These are phyloP conservation scores for Drosophila nr. fundita DNA, from an alignment of 2,888 invertebrate species.

Conservation along the genomic window DNA sequence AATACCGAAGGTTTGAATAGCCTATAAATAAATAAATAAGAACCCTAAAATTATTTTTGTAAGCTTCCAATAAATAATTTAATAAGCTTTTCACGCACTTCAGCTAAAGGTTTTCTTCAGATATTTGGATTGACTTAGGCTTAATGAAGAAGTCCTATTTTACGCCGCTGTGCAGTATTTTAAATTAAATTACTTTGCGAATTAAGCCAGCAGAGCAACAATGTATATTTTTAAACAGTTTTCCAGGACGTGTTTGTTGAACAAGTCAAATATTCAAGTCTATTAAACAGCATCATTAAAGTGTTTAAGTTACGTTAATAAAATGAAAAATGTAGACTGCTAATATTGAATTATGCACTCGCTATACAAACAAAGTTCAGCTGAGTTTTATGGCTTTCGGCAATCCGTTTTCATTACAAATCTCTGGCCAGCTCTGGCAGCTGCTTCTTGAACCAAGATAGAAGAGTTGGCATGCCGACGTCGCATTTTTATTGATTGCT, in stretches of 20 bases:
- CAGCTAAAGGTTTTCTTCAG: background rate
- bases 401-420: slow-evolving; percentile 14
- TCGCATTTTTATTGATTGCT: slow-evolving; percentile 63
- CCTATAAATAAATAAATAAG: background rate
- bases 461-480: slow-evolving; percentile 22
- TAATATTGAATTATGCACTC: background rate
- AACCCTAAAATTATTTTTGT: background rate
- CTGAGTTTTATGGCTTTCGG: slow-evolving; percentile 9
- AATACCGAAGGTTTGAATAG: background rate
- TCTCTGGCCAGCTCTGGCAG: slow-evolving; percentile 10
- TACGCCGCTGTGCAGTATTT: background rate
- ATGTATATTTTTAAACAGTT: background rate
- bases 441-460: slow-evolving; percentile 4
- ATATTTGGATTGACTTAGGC: background rate
- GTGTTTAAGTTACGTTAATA: background rate
- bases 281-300: background rate
- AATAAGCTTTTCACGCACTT: background rate
- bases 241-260: background rate
- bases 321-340: background rate
- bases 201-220: background rate
- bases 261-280: background rate
- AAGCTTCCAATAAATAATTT: background rate
- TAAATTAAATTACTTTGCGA: background rate
- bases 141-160: background rate
- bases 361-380: background rate